Evolutionary conservation across 1,140 invertebrate genomes (phyloP).

Genomic region (Heliconius eleuchia): DNA sequence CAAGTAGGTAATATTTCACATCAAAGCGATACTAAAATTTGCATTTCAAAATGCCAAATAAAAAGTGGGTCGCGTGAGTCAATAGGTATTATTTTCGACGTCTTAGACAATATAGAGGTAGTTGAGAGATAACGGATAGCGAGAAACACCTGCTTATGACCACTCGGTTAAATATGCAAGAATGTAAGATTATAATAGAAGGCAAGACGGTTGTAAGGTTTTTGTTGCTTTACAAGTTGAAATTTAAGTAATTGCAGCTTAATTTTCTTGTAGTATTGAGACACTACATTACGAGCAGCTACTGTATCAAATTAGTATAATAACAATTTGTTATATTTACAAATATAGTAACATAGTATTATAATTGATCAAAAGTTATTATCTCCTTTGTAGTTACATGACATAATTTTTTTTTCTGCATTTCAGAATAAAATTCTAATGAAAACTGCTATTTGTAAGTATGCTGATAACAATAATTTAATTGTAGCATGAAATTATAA

Average conservation of each 20-base stretch:
- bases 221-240: background rate
- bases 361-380: too few relatives aligned
- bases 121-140: constrained; percentile 6
- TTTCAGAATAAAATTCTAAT: too few relatives aligned
- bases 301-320: background rate
- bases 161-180: background rate
- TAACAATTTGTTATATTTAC: too few relatives aligned
- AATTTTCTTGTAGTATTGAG: background rate
- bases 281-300: too few relatives aligned
- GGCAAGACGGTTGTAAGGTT: background rate
- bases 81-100: constrained; percentile 28
- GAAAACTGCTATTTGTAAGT: too few relatives aligned
- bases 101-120: constrained; percentile 26
- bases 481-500: too few relatives aligned
- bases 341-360: too few relatives aligned
- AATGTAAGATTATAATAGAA: background rate
- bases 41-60: constrained; percentile 24
- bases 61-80: constrained; percentile 29
- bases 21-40: constrained; percentile 18
- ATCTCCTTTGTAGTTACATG: too few relatives aligned
- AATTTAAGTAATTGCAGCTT: background rate
- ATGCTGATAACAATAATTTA: too few relatives aligned
- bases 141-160: constrained; percentile 9
- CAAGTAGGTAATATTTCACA: background rate
- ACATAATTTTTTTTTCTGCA: too few relatives aligned